Evolutionary conservation across 2,888 invertebrate genomes (phyloP).

Genomic region (Bembecia ichneumoniformis): DNA sequence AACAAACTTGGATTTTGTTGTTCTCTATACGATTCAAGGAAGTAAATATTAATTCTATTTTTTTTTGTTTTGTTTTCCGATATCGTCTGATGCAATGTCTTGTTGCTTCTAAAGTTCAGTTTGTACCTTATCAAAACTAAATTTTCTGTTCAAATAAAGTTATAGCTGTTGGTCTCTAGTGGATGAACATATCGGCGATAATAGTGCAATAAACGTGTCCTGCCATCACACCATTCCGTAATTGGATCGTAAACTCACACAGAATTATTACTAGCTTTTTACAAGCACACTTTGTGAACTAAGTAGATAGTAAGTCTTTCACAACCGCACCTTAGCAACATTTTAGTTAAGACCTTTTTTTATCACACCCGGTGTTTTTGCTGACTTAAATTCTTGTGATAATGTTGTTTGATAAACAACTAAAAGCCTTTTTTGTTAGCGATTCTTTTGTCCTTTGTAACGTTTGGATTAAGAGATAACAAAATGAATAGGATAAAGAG

Average conservation of each 20-base stretch:
- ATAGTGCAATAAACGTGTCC: constrained; percentile 30
- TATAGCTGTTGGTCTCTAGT: constrained; percentile 11
- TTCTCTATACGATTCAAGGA: too few species aligned
- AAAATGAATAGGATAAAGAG: not conserved
- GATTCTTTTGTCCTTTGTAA: not conserved
- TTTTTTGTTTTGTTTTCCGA: too few species aligned
- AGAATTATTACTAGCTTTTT: not conserved
- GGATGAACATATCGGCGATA: constrained; percentile 25
- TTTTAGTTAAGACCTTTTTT: not conserved
- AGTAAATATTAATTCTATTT: too few species aligned
- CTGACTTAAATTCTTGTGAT: not conserved
- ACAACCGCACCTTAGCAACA: not conserved
- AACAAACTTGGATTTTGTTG: too few species aligned
- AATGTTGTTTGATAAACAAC: not conserved
- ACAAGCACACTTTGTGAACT: not conserved
- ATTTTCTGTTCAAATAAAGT: too few species aligned
- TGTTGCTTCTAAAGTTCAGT: not conserved
- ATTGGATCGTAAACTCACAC: constrained; percentile 33
- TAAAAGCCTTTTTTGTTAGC: not conserved
- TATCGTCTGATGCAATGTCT: too few species aligned
- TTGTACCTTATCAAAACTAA: too few species aligned
- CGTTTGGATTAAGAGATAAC: not conserved
- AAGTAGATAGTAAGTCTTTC: not conserved
- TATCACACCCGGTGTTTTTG: not conserved
- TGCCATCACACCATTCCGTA: constrained; percentile 42